These are phyloP conservation scores for Seriola quinqueradiata DNA, from an alignment of 2,113 vertebrate species.

Conservation along the genomic window DNA sequence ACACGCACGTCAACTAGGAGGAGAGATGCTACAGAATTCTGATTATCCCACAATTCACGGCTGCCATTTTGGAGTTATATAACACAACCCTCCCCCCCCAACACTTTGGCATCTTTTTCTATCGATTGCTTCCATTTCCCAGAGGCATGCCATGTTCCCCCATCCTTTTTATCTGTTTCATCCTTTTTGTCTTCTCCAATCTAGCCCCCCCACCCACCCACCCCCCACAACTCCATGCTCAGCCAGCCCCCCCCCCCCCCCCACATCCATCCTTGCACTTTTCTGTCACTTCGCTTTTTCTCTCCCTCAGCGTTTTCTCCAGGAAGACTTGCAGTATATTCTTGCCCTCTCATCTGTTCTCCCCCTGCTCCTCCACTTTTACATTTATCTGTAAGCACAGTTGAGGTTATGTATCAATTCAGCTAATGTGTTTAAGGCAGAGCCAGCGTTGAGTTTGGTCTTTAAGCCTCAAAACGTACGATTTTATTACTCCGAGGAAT, in stretches of 20 bases:
- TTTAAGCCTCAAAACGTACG: not conserved
- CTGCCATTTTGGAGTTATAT: conserved; percentile 72
- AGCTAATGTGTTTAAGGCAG: not conserved
- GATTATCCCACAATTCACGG: conserved; percentile 42
- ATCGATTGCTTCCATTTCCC: conserved; percentile 65
- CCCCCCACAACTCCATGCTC: not conserved
- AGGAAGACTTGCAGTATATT: not conserved
- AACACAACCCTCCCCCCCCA: conserved; percentile 33
- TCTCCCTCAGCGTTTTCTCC: conserved; percentile 18
- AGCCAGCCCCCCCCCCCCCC: not conserved
- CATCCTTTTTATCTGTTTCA: conserved; percentile 61
- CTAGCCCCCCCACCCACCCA: not conserved
- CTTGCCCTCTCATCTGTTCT: not conserved
- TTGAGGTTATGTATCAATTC: not conserved
- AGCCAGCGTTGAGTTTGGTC: not conserved
- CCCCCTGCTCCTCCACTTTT: not conserved
- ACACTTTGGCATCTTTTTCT: conserved; percentile 62
- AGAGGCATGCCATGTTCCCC: conserved; percentile 40
- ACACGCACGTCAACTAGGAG: conserved; percentile 38
- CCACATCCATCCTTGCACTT: conserved; percentile 19
- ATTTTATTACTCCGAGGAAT: not conserved
- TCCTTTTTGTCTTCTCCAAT: conserved; percentile 56
- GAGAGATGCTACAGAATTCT: conserved; percentile 47
- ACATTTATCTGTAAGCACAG: not conserved
- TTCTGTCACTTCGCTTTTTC: conserved; percentile 41